Conservation (phyloP, 1,140 invertebrate species). For the Ctenoplectra terminalis region DNA sequence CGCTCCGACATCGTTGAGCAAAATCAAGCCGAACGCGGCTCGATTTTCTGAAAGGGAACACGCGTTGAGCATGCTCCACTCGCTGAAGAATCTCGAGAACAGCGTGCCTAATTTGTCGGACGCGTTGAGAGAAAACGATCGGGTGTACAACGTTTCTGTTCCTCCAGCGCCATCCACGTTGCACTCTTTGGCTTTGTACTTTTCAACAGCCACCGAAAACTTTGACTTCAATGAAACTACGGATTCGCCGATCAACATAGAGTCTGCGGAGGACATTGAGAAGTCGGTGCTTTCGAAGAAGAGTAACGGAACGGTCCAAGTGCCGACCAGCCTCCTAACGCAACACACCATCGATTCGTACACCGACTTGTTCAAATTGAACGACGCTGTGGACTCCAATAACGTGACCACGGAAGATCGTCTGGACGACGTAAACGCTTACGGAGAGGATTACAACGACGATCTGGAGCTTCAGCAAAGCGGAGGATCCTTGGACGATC, state of each 20-base stretch:
- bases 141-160: neutral
- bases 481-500: slow-evolving; percentile 84
- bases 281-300: slow-evolving; percentile 31
- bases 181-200: slow-evolving; percentile 90
- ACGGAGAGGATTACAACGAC: slow-evolving; percentile 81
- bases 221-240: slow-evolving; percentile 81
- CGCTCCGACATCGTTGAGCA: slow-evolving; percentile 25
- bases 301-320: slow-evolving; percentile 66
- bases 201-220: slow-evolving; percentile 87
- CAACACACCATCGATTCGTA: slow-evolving; percentile 79
- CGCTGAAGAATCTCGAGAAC: slow-evolving; percentile 76
- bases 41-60: slow-evolving; percentile 75
- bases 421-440: slow-evolving; percentile 73
- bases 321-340: slow-evolving; percentile 76
- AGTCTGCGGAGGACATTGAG: slow-evolving; percentile 55
- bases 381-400: slow-evolving; percentile 77
- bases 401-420: slow-evolving; percentile 77
- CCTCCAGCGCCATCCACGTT: slow-evolving; percentile 88
- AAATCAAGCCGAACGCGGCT: neutral
- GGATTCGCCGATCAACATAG: slow-evolving; percentile 64
- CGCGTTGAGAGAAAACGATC: neutral
- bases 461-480: slow-evolving; percentile 86
- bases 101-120: slow-evolving; percentile 66
- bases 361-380: slow-evolving; percentile 80
- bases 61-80: slow-evolving; percentile 79